phyloP scores from a whole-genome alignment of 2,113 vertebrate species.

The Tursiops truncatus region DNA sequence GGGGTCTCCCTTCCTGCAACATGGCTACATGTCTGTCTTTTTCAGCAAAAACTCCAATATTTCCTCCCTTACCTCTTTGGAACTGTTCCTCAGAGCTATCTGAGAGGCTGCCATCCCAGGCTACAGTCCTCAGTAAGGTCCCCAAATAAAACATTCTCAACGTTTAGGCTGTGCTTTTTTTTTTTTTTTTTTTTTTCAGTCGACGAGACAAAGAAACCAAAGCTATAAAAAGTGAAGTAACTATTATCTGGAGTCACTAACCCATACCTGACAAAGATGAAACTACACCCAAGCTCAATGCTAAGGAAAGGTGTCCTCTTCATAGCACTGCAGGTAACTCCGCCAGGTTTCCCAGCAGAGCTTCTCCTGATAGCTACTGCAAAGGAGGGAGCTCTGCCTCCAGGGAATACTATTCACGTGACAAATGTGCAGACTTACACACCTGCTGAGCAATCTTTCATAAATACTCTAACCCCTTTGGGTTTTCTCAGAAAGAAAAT shows the following conservation, averaged over 20 bases:
- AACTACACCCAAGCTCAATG: neutral
- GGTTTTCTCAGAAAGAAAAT: neutral
- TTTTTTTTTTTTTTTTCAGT: neutral
- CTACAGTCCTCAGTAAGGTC: neutral
- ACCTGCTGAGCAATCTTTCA: neutral
- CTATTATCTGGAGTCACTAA: neutral
- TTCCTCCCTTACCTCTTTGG: neutral
- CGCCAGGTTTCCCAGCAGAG: neutral
- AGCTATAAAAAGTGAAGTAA: neutral
- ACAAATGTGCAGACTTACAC: neutral
- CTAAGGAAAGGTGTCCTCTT: neutral
- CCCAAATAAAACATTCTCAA: neutral
- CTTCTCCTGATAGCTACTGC: neutral
- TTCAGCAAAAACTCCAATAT: neutral
- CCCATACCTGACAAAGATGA: neutral
- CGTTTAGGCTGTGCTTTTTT: neutral
- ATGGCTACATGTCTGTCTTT: neutral
- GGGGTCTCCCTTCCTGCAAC: too few relatives aligned
- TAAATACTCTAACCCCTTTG: neutral
- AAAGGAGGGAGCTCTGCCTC: neutral
- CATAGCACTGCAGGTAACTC: neutral
- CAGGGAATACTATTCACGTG: neutral
- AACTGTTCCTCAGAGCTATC: neutral
- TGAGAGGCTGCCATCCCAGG: neutral
- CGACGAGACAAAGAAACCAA: neutral